Percentiles rank a stretch among this genome's conserved stretches.
Evolutionary conservation across 2,113 vertebrate species (phyloP).

Genomic region (Austrofundulus limnaeus): DNA sequence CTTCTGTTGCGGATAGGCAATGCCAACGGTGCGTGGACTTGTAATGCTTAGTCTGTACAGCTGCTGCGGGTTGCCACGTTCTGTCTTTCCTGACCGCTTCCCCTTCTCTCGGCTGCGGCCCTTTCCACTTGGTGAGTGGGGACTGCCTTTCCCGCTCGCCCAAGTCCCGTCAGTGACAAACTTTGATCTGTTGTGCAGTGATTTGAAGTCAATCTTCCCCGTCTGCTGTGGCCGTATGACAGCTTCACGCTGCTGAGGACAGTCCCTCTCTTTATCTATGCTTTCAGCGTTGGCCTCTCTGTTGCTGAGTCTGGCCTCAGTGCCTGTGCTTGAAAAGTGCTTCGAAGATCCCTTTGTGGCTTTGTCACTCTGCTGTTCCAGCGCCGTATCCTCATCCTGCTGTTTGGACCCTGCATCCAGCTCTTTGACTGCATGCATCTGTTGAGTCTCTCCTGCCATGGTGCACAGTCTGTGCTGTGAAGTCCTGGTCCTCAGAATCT

Average conservation of each 20-base stretch:
- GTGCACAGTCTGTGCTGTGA: constrained; percentile 75
- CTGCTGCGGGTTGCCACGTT: constrained; percentile 84
- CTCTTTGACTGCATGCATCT: constrained; percentile 79
- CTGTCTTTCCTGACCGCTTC: constrained; percentile 80
- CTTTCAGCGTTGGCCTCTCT: constrained; percentile 67
- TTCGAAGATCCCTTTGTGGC: constrained; percentile 57
- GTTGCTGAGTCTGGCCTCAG: constrained; percentile 67
- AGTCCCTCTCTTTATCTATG: constrained; percentile 80
- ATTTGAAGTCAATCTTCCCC: constrained; percentile 87
- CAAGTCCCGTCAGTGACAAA: constrained; percentile 81
- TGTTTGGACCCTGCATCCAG: constrained; percentile 79
- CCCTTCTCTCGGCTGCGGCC: constrained; percentile 78
- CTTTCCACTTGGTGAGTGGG: constrained; percentile 83
- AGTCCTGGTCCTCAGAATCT: constrained; percentile 77
- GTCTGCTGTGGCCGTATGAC: constrained; percentile 87
- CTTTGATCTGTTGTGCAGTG: constrained; percentile 81
- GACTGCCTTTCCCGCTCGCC: constrained; percentile 79
- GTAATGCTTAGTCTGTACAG: constrained; percentile 85
- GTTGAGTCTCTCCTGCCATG: constrained; percentile 91
- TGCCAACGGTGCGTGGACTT: constrained; percentile 83
- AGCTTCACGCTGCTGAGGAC: constrained; percentile 86
- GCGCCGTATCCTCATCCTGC: constrained; percentile 77
- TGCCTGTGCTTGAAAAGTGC: constrained; percentile 70
- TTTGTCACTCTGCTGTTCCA: constrained; percentile 82
- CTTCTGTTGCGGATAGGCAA: constrained; percentile 87